Conservation (phyloP, 2,113 vertebrate species). For the Esox niger region DNA sequence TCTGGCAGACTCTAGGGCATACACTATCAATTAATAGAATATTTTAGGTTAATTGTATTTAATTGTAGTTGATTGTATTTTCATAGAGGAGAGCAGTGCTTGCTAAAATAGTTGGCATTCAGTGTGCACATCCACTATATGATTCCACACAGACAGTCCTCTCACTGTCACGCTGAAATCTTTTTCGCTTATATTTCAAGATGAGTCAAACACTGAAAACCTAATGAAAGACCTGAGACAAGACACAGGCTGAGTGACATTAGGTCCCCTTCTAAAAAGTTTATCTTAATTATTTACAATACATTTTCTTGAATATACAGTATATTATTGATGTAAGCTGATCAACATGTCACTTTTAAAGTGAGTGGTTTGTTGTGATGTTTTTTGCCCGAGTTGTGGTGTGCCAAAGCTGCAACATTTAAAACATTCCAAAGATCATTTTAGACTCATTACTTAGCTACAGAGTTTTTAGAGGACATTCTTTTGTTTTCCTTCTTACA, state of each 20-base stretch:
- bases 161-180: background rate
- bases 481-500: no score
- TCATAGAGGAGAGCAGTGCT: slow-evolving; percentile 19
- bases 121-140: background rate
- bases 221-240: background rate
- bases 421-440: no score
- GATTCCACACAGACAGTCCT: background rate
- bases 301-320: no score
- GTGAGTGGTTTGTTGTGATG: no score
- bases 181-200: background rate
- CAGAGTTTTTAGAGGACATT: no score
- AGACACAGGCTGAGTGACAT: background rate
- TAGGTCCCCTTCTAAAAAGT: no score
- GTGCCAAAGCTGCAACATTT: no score
- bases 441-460: no score
- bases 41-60: slow-evolving; percentile 55
- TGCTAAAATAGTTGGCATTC: background rate
- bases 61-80: slow-evolving; percentile 57
- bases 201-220: background rate
- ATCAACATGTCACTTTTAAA: no score
- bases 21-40: slow-evolving; percentile 67
- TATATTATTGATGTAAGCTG: no score
- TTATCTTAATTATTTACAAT: no score
- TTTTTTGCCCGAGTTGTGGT: no score
- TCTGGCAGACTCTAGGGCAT: slow-evolving; percentile 43